These are phyloP conservation scores for Cyclophora punctaria DNA, from an alignment of 2,888 invertebrate species.

Conservation along the genomic window DNA sequence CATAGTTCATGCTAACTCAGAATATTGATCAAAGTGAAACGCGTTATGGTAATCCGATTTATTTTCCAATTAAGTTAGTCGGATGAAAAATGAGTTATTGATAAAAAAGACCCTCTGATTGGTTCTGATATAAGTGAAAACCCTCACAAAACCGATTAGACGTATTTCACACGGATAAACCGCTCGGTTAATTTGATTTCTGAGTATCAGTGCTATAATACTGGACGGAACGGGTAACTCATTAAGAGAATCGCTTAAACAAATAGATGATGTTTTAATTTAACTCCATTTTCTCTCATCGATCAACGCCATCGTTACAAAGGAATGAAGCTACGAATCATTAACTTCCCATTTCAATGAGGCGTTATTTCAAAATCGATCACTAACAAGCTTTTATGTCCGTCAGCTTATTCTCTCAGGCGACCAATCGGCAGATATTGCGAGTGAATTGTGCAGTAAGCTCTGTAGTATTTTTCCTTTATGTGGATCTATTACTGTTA, in stretches of 20 bases:
- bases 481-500: constrained; percentile 21
- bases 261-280: constrained; percentile 27
- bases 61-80: constrained; percentile 10
- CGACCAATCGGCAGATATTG: constrained; percentile 12
- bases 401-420: constrained; percentile 22
- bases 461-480: constrained; percentile 20
- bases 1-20: not conserved
- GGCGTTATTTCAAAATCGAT: constrained; percentile 23
- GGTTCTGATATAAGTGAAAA: constrained; percentile 7
- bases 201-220: constrained; percentile 9
- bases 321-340: constrained; percentile 46
- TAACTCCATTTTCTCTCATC: constrained; percentile 30
- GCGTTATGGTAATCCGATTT: constrained; percentile 7
- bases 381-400: constrained; percentile 30
- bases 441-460: constrained; percentile 13
- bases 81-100: constrained; percentile 8
- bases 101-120: constrained; percentile 7
- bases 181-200: constrained; percentile 4
- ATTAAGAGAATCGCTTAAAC: constrained; percentile 14
- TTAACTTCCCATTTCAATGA: constrained; percentile 45
- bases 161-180: constrained; percentile 9
- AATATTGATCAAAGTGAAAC: constrained; percentile 1
- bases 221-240: constrained; percentile 7
- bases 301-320: constrained; percentile 32
- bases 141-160: constrained; percentile 6